Percentiles rank a stretch among this genome's conserved stretches.
Evolutionary conservation across 2,888 invertebrate genomes (phyloP).

Genomic region (Eupithecia exiguata): DNA sequence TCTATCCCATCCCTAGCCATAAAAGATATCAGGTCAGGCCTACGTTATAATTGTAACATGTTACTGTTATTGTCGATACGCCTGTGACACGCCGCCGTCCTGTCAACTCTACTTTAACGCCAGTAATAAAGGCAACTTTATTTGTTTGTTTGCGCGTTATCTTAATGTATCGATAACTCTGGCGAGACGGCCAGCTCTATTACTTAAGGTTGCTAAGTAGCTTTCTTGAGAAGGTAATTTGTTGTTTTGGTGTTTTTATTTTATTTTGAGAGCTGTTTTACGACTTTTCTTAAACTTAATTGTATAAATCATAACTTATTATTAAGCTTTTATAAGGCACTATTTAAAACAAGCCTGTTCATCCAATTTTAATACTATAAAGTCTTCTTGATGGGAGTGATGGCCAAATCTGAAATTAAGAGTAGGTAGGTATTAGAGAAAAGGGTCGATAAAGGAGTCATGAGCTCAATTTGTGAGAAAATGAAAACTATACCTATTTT

Average conservation of each 20-base stretch:
- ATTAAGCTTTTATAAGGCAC: no score
- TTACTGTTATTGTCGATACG: conserved; percentile 48
- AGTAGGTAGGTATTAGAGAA: no score
- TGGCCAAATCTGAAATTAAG: no score
- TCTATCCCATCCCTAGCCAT: conserved; percentile 30
- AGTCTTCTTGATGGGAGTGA: no score
- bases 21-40: conserved; percentile 41
- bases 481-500: no score
- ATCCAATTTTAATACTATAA: not conserved
- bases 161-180: conserved; percentile 43
- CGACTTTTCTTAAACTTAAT: not conserved
- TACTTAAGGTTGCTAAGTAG: conserved; percentile 19
- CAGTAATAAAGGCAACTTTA: conserved; percentile 44
- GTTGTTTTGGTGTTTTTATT: not conserved
- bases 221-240: conserved; percentile 19
- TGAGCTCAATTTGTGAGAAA: no score
- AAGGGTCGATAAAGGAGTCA: no score
- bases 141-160: conserved; percentile 48
- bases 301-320: not conserved
- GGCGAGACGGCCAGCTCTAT: conserved; percentile 25
- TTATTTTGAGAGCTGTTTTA: not conserved
- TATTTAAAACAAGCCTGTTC: no score
- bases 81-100: conserved; percentile 41
- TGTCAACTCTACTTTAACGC: conserved; percentile 42
- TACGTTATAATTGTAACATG: conserved; percentile 52